Base-by-base conservation (phyloP, 1,140 invertebrate genomes). In the Sycophaga agraensis region DNA sequence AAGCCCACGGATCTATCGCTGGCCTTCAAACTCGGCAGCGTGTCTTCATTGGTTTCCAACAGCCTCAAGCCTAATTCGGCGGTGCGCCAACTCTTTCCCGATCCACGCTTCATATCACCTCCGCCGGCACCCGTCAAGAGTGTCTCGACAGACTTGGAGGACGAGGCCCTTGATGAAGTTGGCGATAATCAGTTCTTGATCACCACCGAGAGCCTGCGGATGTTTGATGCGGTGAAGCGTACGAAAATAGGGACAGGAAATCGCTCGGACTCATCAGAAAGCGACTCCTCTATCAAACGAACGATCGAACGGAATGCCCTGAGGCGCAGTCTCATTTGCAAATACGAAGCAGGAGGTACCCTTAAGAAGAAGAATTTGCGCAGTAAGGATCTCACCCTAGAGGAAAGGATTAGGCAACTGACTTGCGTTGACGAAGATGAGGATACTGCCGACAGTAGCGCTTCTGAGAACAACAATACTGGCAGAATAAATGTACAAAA, bases 401-500 rank as follows among this genome's bases (percentile, higher is more conserved):
- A 91, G 22, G 91, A 93, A 66, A 83, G 90, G 45, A 92, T 93
- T 57, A 86, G 89, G 40, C 87, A 91, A 66, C 76, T 93, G 16
- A 93, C 91, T 1, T 92, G 91, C 71, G 88, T 91, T 63, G 88
- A 92, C 43, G 89, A 90, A 54, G 89, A 91, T 6, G 85, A 87
- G 4, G 73, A 75, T 5, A 68, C 74, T 1, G 50, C 50, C 8
- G 66, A 67, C 11, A 51, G 65, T 17, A 37, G 59, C 9, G 31
- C 65, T 12, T 56, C 67, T 11, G 55, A 67, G 19, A 63, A 59
- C 22, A 43, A 53, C 19, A 65, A 66, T 9, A 42, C 50, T 5
- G 60, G 51, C 0, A 21, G 43, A 2, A 50, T 63, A 16, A 63
- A 24, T 26, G 17, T 1, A 21, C 42, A 39, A 0, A 53, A 42